Evolutionary conservation across 2,113 vertebrate species (phyloP).

Genomic region (Toxostoma redivivum): DNA sequence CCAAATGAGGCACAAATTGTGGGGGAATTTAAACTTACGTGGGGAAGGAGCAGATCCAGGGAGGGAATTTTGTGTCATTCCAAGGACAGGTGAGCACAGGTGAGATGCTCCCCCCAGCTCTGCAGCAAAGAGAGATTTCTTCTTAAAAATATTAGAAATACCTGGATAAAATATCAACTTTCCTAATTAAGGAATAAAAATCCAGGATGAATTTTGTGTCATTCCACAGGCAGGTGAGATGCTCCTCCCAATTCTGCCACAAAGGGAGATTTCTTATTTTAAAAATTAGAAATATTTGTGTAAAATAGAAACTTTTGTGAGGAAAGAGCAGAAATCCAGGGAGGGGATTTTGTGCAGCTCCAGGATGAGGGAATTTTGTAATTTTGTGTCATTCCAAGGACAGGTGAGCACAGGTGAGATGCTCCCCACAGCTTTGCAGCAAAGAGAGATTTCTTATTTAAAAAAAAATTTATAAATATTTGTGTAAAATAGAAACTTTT

Average conservation of each 20-base stretch:
- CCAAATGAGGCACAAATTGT: fast-evolving
- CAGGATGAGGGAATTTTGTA: not conserved
- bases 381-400: not conserved
- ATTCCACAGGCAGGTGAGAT: not conserved
- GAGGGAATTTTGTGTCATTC: not conserved
- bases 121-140: not conserved
- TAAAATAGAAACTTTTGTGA: not conserved
- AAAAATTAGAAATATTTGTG: not conserved
- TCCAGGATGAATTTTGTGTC: not conserved
- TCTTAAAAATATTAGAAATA: not conserved
- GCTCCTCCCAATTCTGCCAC: not conserved
- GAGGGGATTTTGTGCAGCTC: too few relatives aligned
- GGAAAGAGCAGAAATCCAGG: not conserved
- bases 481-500: not conserved
- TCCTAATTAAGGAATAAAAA: not conserved
- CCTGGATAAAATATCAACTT: too few relatives aligned
- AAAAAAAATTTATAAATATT: not conserved
- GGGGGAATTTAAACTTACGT: not conserved
- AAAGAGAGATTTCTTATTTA: not conserved
- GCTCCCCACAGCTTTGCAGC: not conserved
- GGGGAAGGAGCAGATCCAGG: not conserved
- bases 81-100: not conserved
- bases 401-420: not conserved
- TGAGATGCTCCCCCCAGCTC: not conserved
- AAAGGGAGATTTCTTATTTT: not conserved